Evolutionary conservation across 2,888 invertebrate species (phyloP), one percentile per base, ranked within the genome.

Genomic region (Taphrorychus bicolor): DNA sequence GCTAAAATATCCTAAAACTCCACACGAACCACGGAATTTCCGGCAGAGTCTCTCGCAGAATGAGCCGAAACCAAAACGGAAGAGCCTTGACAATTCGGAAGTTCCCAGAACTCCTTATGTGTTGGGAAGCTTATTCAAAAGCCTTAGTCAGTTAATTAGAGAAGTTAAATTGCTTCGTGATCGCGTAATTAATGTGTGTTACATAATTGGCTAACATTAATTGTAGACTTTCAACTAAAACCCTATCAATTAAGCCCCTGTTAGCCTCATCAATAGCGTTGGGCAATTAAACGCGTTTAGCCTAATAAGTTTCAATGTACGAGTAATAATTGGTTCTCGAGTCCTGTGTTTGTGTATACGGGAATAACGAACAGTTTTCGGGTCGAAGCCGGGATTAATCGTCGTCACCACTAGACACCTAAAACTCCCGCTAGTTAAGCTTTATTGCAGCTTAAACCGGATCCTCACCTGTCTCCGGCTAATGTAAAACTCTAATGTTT

Each of bases 161-260:
- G 54, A 54, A 54, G 54, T 54, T 54, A 54, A 54, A 54, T 54
- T 54, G 32, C 54, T 19, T 54, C 54, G 54, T 32, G 24, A 54
- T 54, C 23, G 54, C 23, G 24, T 54, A 54, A 54, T 54, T 54
- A 54, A 54, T 54, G 54, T 54, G 54, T 54, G 54, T 54, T 32
- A 24, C 32, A 54, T 54, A 54, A 54, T 54, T 24, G 54, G 32
- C 32, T 23, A 54, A 24, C 23, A 54, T 54, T 54, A 24, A 54
- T 54, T 24, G 32, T 54, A 54, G 17, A 54, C 54, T 54, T 54
- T 24, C 54, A 54, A 54, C 24, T 54, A 32, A 23, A 54, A 54
- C 17, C 54, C 54, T 32, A 32, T 32, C 54, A 54, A 54, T 54
- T 54, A 54, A 24, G 24, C 32, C 24, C 32, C 45, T 18, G 17